Evolutionary conservation across 2,888 invertebrate species (phyloP), one percentile per base, ranked within the genome.

Genomic region (Selenia dentaria): DNA sequence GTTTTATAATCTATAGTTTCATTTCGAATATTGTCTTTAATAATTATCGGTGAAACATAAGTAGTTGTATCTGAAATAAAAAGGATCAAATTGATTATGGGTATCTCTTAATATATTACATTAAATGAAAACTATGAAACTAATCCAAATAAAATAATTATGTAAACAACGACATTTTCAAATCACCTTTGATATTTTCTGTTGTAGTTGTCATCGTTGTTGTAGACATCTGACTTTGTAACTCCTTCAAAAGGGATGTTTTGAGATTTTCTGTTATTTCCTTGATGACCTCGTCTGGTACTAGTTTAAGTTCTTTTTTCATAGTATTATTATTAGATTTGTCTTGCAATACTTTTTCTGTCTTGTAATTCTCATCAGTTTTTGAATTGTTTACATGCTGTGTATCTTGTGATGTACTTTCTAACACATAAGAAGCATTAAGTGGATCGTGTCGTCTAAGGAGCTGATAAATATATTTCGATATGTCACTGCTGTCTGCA

Each of bases 211-310:
- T 14, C 10, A 32, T 3, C 26, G 28, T 29, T 26, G 10, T 20
- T 6, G 36, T 14, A 6, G 27, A 20, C 6, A 33, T 33, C 18
- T 41, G 37, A 16, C 28, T 28, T 37, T 48, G 22, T 8, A 48
- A 37, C 8, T 48, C 41, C 27, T 33, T 34, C 18, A 48, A 33
- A 14, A 48, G 8, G 2, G 47, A 42, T 11, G 16, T 27, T 29
- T 37, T 48, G 2, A 48, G 11, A 6, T 42, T 14, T 24, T 48
- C 41, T 12, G 37, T 34, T 28, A 48, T 42, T 38, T 42, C 33
- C 24, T 20, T 37, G 3, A 48, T 48, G 1, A 42, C n/a, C 10
- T 37, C 12, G 2, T 42, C 41, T 2, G 36, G 9, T 24, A 48
- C 13, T 1, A 10, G 10, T 20, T 42, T 41, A 5, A 9, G 4